A percentile compares a stretch with the other conserved stretches of the same genome.
Conservation (phyloP, 2,888 invertebrate genomes). For the Calameuta pallipes region DNA sequence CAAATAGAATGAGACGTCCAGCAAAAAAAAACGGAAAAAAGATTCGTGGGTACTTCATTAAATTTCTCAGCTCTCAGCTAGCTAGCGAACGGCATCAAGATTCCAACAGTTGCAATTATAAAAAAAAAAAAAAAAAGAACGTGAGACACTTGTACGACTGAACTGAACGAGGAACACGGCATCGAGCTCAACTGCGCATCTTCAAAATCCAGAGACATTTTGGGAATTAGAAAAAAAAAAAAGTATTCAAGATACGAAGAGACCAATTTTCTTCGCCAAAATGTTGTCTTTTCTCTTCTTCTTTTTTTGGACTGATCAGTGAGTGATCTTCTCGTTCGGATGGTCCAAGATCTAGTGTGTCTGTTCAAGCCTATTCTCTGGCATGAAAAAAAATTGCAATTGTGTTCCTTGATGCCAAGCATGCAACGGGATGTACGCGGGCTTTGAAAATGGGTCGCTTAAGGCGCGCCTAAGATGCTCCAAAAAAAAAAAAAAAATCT, state of each 20-base stretch:
- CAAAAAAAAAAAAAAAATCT: conserved; percentile 32
- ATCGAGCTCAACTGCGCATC: background rate
- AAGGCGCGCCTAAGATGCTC: conserved; percentile 50
- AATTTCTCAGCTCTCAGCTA: conserved; percentile 40
- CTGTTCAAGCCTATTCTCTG: background rate
- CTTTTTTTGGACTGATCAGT: background rate
- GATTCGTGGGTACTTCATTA: conserved; percentile 24
- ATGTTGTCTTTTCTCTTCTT: background rate
- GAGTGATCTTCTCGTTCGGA: background rate
- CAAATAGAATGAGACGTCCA: conserved; percentile 43
- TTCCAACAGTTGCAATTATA: conserved; percentile 1
- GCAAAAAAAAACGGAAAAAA: conserved; percentile 17
- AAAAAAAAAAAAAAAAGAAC: background rate
- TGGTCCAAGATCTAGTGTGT: background rate
- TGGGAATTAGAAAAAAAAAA: background rate
- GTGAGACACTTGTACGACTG: background rate
- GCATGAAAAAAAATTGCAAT: conserved; percentile 30
- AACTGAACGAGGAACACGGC: background rate
- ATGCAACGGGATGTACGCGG: conserved; percentile 40
- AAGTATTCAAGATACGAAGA: background rate
- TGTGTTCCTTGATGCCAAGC: conserved; percentile 33
- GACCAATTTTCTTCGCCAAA: background rate
- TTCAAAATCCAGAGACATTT: background rate
- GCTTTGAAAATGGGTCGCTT: conserved; percentile 44
- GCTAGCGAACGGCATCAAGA: conserved; percentile 44